Evolutionary conservation across 2,797 vertebrate genomes (phyloP).

Genomic region (Xerus rutilus): DNA sequence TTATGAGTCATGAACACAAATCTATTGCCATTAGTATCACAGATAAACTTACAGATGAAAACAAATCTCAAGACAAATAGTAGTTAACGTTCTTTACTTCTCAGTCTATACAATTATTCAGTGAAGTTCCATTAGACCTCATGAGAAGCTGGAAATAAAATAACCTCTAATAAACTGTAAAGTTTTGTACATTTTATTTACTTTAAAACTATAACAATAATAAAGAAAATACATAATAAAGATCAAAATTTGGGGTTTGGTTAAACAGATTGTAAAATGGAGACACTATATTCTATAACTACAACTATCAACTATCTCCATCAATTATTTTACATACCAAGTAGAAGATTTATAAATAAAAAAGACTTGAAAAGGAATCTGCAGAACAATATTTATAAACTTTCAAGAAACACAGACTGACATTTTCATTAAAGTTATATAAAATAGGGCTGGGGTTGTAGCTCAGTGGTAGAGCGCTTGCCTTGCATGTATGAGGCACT

Average conservation of each 20-base stretch:
- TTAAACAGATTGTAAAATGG: neutral
- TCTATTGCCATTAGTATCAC: neutral
- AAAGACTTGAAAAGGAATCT: neutral
- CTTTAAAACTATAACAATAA: neutral
- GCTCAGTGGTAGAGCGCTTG: too few relatives aligned
- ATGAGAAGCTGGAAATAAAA: conserved; percentile 15
- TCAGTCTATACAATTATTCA: neutral
- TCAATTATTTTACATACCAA: neutral
- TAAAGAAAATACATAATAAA: neutral
- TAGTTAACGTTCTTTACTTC: neutral
- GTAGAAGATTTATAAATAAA: neutral
- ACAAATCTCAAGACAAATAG: neutral
- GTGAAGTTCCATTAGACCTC: neutral
- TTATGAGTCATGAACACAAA: neutral
- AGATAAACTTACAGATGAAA: conserved; percentile 4
- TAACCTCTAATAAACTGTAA: neutral
- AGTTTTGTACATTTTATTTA: neutral
- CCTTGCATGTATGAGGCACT: too few relatives aligned
- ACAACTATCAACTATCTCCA: too few relatives aligned
- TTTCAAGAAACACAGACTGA: neutral
- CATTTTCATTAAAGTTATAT: neutral
- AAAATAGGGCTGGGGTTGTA: too few relatives aligned
- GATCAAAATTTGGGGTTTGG: neutral
- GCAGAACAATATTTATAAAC: neutral
- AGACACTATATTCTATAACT: too few relatives aligned